Evolutionary conservation across 2,888 invertebrate species (phyloP).

Genomic region (Labia minor): DNA sequence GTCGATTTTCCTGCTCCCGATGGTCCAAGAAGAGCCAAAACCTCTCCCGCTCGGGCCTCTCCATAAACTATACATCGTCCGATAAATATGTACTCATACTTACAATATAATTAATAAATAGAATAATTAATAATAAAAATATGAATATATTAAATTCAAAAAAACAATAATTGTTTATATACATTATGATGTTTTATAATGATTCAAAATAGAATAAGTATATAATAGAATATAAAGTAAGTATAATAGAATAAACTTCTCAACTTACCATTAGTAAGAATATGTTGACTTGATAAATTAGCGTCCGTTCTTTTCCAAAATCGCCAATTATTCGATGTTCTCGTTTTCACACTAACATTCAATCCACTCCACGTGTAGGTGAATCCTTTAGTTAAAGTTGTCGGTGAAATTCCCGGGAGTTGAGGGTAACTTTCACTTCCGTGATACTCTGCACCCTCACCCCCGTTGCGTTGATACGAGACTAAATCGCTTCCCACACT

Average conservation of each 20-base stretch:
- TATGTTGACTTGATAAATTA: too few species aligned
- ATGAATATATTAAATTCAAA: too few species aligned
- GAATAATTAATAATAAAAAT: too few species aligned
- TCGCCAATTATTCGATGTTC: background rate
- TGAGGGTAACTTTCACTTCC: background rate
- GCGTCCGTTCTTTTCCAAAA: background rate
- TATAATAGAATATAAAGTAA: too few species aligned
- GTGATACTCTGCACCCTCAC: background rate
- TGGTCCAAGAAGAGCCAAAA: conserved; percentile 78
- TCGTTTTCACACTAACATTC: background rate
- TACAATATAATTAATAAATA: background rate
- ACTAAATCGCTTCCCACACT: background rate
- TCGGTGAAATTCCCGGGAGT: background rate
- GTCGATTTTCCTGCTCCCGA: conserved; percentile 94
- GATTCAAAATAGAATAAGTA: too few species aligned
- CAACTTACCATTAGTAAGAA: conserved; percentile 20
- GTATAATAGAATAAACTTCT: too few species aligned
- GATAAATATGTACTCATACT: background rate
- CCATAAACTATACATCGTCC: conserved; percentile 39
- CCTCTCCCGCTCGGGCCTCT: conserved; percentile 72
- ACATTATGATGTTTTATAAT: background rate
- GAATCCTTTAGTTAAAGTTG: background rate
- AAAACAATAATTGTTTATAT: background rate
- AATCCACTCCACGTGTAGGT: background rate
- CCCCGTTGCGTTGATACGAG: background rate